phyloP scores from a whole-genome alignment of 2,797 vertebrate genomes.

The Stomatorhinus walkeri region DNA sequence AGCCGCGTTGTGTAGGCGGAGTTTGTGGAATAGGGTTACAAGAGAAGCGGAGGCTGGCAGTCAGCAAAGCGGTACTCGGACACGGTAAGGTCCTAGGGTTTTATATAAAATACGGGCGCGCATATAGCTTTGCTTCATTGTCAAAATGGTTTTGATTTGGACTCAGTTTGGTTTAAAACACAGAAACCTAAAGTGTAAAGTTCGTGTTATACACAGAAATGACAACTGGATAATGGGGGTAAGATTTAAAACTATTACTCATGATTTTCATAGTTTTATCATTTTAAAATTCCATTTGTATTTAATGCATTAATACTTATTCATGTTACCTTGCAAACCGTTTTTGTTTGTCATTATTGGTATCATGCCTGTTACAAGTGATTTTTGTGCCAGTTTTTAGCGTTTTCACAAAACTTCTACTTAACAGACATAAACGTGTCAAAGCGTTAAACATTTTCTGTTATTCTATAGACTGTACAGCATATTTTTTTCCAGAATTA shows the following conservation, averaged over 20 bases:
- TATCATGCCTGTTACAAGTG: slow-evolving; percentile 9
- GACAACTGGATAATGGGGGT: slow-evolving; percentile 32
- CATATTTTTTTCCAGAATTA: not conserved
- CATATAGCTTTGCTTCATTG: slow-evolving; percentile 24
- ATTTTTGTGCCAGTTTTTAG: not conserved
- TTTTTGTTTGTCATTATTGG: slow-evolving; percentile 9
- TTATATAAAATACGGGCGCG: slow-evolving; percentile 24
- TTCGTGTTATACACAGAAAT: slow-evolving; percentile 34
- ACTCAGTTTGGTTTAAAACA: slow-evolving; percentile 34
- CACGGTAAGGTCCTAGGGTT: slow-evolving; percentile 38
- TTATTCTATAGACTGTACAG: not conserved
- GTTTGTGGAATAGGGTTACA: slow-evolving; percentile 37
- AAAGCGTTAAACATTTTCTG: not conserved
- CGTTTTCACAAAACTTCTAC: not conserved
- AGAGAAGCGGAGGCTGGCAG: slow-evolving; percentile 34
- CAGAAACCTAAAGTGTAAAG: slow-evolving; percentile 31
- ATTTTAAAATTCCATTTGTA: slow-evolving; percentile 16
- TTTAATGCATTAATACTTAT: not conserved
- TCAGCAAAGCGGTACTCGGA: slow-evolving; percentile 36
- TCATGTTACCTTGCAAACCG: not conserved
- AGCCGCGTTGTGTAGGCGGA: slow-evolving; percentile 32
- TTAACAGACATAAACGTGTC: not conserved
- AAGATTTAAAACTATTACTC: slow-evolving; percentile 30
- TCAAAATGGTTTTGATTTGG: slow-evolving; percentile 33
- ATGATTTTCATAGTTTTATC: slow-evolving; percentile 6